These are phyloP conservation scores for Diabrotica virgifera DNA, from an alignment of 1,140 invertebrate genomes.

Conservation along the genomic window DNA sequence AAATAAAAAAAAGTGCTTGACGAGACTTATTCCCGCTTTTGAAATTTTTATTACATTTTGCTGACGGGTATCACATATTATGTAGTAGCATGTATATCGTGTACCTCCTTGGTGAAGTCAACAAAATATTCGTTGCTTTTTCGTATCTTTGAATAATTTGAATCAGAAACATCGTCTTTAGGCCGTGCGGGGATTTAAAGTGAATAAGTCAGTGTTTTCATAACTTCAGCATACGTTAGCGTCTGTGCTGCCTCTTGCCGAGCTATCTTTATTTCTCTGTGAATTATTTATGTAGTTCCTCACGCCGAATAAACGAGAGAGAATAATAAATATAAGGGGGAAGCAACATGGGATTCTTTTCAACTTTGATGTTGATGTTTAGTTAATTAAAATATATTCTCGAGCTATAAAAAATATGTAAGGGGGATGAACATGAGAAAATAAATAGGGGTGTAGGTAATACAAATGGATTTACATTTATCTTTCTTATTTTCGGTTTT, in stretches of 20 bases:
- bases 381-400: not conserved
- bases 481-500: no score
- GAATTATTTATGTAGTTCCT: not conserved
- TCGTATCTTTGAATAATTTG: not conserved
- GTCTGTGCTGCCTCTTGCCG: not conserved
- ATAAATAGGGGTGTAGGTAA: no score
- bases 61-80: no score
- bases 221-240: not conserved
- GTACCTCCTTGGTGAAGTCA: no score
- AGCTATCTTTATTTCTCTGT: not conserved
- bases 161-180: not conserved
- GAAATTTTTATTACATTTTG: no score
- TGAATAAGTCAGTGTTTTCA: slow-evolving; percentile 1
- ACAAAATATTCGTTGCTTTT: no score
- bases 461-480: no score
- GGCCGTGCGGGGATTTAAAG: not conserved
- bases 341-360: not conserved
- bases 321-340: slow-evolving; percentile 3
- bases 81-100: no score
- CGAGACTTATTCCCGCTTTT: no score
- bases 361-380: slow-evolving; percentile 1
- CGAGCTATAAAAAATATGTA: no score
- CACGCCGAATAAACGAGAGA: not conserved
- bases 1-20: no score
- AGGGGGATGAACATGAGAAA: no score